These are phyloP conservation scores for Thripadectes ignobilis DNA, from an alignment of 2,797 vertebrate species.

Conservation along the genomic window DNA sequence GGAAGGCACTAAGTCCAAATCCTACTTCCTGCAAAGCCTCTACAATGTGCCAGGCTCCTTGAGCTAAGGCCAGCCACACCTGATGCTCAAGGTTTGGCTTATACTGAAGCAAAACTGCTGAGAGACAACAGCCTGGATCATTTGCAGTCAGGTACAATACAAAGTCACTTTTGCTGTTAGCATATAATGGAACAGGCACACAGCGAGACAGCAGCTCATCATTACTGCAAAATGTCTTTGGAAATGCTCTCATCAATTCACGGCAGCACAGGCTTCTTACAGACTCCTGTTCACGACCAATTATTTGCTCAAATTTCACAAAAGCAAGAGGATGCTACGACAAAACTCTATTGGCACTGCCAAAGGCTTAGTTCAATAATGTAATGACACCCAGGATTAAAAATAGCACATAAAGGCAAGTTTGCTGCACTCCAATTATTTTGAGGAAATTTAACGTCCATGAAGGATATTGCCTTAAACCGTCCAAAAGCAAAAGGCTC, in stretches of 20 bases:
- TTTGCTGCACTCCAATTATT: slow-evolving; percentile 22
- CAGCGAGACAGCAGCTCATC: slow-evolving; percentile 33
- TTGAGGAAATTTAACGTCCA: neutral
- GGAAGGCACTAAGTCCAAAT: neutral
- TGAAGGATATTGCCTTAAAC: neutral
- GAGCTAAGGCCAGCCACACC: neutral
- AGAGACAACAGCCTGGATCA: neutral
- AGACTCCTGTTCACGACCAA: slow-evolving; percentile 55
- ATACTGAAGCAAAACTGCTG: neutral
- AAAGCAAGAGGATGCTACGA: slow-evolving; percentile 62
- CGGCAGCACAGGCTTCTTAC: slow-evolving; percentile 49
- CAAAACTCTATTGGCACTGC: slow-evolving; percentile 66
- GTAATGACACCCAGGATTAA: slow-evolving; percentile 64
- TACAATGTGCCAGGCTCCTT: neutral
- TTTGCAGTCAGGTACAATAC: slow-evolving; percentile 1
- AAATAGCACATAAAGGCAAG: neutral
- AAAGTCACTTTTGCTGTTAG: slow-evolving; percentile 46
- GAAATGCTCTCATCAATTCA: slow-evolving; percentile 53
- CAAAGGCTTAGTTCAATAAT: slow-evolving; percentile 63
- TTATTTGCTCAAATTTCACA: slow-evolving; percentile 73
- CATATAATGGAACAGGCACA: neutral
- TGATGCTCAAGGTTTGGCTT: neutral
- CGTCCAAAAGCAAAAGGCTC: neutral
- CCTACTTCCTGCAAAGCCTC: neutral
- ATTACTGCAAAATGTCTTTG: slow-evolving; percentile 55